Evolutionary conservation across 1,140 invertebrate genomes (phyloP).

Genomic region (Cotesia vestalis): DNA sequence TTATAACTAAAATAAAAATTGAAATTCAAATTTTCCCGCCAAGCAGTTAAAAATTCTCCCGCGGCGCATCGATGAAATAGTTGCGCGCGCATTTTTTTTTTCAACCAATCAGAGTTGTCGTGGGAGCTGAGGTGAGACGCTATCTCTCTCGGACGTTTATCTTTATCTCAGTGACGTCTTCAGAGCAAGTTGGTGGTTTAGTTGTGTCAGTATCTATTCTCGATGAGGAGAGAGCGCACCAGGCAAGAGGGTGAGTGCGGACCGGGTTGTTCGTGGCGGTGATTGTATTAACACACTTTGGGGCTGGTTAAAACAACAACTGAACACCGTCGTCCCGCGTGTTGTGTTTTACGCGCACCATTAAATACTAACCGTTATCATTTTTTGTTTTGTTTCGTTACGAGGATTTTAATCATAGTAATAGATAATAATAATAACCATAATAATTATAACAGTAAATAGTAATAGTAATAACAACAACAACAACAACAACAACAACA

Average conservation of each 20-base stretch:
- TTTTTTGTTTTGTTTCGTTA: background rate
- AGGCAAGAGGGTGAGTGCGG: constrained; percentile 43
- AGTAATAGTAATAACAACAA: too few species aligned
- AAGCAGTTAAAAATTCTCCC: too few species aligned
- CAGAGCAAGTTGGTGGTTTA: background rate
- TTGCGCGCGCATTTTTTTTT: constrained; percentile 8
- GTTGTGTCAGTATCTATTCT: constrained; percentile 40
- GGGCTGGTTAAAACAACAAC: constrained; percentile 27
- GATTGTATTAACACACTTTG: constrained; percentile 40
- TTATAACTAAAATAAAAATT: background rate
- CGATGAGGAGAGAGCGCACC: constrained; percentile 44
- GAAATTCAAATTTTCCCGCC: too few species aligned
- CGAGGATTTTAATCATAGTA: too few species aligned
- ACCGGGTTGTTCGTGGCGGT: constrained; percentile 43
- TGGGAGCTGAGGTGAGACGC: background rate
- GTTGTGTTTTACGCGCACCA: constrained; percentile 12
- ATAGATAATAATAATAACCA: too few species aligned
- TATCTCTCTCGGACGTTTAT: constrained; percentile 31
- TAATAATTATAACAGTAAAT: too few species aligned
- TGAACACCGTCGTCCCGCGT: constrained; percentile 22
- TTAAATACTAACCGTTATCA: background rate
- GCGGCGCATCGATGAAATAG: background rate
- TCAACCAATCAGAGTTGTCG: background rate
- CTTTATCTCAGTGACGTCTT: constrained; percentile 22
- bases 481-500: too few species aligned